Base-by-base conservation (phyloP, 2,797 vertebrate genomes). In the Syndactyla subalaris region DNA sequence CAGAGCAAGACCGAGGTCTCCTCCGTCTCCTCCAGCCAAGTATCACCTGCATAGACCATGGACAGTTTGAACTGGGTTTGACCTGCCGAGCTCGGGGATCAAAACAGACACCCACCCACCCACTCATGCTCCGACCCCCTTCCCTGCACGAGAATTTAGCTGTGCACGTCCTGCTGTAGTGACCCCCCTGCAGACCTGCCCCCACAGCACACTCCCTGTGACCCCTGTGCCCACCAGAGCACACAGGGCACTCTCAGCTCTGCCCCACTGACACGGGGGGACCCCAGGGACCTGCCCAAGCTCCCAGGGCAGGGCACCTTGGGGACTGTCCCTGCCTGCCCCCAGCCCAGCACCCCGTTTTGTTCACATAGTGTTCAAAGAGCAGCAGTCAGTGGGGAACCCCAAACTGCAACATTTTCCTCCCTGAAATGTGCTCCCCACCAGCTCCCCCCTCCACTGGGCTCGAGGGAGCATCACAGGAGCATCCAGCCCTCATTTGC, bases 1-100 rank as follows among this genome's bases (percentile, higher is more conserved):
- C 85, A 98, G 88, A 98, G 98, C 98, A 98, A 98, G 97, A 98
- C 98, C 12, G 98, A 98, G 97, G 98, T 98, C 75, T 98, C 98
- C 30, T 98, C 98, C 0, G 82, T 98, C 81, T 97, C 97, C 62
- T 97, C 97, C 96, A 98, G 96, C 88, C 97, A 98, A 92, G 97
- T 98, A 46, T 97, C 97, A 61, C 97, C 98, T 27, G 97, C 98
- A 95, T 98, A 98, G 95, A 94, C 51, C 91, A 95, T 41, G 94
- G 96, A 97, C 96, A 95, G 80, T 96, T 93, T 78, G 91, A 77
- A 86, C 80, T 93, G 94, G 83, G 54, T 76, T 19, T 23, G 49
- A 89, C 75, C 66, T 14, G 3, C 66, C 1, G 7, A 81, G 88
- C 70, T 89, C 30, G 8, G 93, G 93, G 82, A 80, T 74, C 63